These are phyloP conservation scores for Callorhinus ursinus DNA, from an alignment of 2,113 vertebrate genomes.

Conservation along the genomic window DNA sequence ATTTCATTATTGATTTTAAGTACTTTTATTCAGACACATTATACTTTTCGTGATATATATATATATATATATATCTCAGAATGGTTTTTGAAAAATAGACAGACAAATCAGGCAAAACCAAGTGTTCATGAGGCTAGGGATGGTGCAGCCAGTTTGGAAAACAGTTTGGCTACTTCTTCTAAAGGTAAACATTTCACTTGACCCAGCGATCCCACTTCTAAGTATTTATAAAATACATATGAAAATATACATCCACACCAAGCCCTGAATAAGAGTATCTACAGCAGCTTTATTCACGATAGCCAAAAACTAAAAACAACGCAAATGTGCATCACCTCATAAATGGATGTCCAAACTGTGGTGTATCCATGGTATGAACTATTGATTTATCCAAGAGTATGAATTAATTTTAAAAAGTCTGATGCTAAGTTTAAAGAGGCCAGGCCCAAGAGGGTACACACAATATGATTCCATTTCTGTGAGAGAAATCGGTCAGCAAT, in stretches of 20 bases:
- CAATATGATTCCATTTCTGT: neutral
- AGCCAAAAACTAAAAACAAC: neutral
- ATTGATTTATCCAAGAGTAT: neutral
- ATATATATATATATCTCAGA: neutral
- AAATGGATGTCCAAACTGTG: neutral
- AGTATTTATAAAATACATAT: neutral
- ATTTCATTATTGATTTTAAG: slow-evolving; percentile 44
- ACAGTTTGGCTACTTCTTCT: neutral
- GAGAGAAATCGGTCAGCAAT: neutral
- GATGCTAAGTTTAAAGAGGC: neutral
- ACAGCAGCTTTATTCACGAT: neutral
- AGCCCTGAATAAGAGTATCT: neutral
- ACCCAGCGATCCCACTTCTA: neutral
- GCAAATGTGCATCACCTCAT: neutral
- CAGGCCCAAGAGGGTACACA: neutral
- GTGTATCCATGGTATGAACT: neutral
- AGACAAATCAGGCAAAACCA: neutral
- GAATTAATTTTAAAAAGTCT: neutral
- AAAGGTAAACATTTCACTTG: neutral
- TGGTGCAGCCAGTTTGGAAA: neutral
- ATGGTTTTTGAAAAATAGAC: neutral
- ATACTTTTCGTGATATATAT: neutral
- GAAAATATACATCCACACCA: neutral
- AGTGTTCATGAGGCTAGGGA: neutral
- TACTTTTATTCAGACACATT: slow-evolving; percentile 51